Evolutionary conservation across 2,888 invertebrate species (phyloP).

Genomic region (Heliconius charithonia): DNA sequence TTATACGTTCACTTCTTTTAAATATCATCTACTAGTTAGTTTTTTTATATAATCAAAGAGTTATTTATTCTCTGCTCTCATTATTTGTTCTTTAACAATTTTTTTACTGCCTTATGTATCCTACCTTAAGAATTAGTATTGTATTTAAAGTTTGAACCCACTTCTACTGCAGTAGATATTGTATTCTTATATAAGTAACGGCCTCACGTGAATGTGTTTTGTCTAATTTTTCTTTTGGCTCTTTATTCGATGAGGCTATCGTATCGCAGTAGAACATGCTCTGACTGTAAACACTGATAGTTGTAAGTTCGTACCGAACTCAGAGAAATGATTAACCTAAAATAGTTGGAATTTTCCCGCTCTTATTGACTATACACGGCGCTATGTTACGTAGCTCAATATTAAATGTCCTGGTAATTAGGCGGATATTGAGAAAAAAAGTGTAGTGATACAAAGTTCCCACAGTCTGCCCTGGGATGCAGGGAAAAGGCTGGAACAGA

Average conservation of each 20-base stretch:
- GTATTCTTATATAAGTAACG: neutral
- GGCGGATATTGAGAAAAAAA: neutral
- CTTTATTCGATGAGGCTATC: too few relatives aligned
- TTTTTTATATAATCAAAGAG: neutral
- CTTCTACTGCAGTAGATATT: neutral
- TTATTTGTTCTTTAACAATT: neutral
- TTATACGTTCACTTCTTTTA: slow-evolving; percentile 1
- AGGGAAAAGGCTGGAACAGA: too few relatives aligned
- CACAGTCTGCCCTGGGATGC: too few relatives aligned
- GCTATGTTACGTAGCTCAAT: neutral
- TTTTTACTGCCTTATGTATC: neutral
- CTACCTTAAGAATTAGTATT: too few relatives aligned
- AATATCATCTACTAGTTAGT: neutral
- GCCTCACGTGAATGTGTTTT: neutral
- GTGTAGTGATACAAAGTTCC: neutral
- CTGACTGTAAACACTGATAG: neutral
- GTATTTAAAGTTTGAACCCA: neutral
- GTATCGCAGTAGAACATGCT: neutral
- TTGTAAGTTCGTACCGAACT: neutral
- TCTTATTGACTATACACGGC: neutral
- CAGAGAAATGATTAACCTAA: neutral
- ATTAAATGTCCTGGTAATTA: neutral
- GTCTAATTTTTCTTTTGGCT: neutral
- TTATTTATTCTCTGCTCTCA: neutral
- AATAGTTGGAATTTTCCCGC: neutral